Conservation (phyloP, 1,140 invertebrate genomes). For the Propsilocerus akamusi region DNA sequence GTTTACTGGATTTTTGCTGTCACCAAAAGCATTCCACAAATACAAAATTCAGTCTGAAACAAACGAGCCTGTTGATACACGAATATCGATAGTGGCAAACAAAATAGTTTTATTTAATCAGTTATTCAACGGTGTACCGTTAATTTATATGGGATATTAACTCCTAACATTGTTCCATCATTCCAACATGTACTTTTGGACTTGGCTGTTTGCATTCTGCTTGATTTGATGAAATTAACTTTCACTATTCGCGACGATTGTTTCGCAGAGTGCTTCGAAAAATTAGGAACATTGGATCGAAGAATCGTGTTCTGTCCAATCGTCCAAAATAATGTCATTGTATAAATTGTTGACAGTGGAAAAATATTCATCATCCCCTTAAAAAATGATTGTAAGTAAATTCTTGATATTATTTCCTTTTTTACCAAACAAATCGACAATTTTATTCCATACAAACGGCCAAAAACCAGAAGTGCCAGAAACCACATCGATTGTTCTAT, state of each 20-base stretch:
- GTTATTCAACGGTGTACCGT: background rate
- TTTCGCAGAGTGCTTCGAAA: constrained; percentile 46
- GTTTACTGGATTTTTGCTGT: background rate
- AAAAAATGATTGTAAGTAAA: constrained; percentile 1
- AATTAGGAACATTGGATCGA: constrained; percentile 43
- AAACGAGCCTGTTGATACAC: background rate
- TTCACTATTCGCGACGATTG: background rate
- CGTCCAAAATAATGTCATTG: constrained; percentile 48
- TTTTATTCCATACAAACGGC: background rate
- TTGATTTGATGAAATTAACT: background rate
- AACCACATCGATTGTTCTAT: background rate
- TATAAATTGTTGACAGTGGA: constrained; percentile 34
- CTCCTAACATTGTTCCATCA: background rate
- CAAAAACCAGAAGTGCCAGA: background rate
- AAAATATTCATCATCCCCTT: constrained; percentile 32
- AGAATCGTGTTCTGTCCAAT: constrained; percentile 31
- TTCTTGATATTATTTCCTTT: no score
- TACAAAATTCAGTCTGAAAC: background rate
- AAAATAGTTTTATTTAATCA: background rate
- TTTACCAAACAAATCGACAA: background rate
- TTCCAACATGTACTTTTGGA: background rate
- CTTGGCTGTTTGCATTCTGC: background rate
- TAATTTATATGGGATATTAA: background rate
- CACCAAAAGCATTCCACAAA: background rate
- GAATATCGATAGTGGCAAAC: background rate